Evolutionary conservation across 2,113 vertebrate species (phyloP), one percentile per base, ranked within the genome.

Genomic region (Seriola dumerili): DNA sequence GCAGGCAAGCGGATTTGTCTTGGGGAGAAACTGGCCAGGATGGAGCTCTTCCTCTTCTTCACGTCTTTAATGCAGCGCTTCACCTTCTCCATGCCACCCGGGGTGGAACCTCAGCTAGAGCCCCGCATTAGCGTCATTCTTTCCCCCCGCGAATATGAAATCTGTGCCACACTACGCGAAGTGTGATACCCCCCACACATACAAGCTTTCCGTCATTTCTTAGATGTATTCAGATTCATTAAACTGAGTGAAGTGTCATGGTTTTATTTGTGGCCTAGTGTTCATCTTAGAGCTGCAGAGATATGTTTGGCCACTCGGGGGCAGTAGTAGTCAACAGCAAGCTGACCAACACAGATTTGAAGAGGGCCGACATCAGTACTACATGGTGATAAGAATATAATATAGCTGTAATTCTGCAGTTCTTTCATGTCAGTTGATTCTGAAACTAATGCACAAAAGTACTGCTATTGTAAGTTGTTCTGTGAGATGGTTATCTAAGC

Each of bases 21-120:
- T 8, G 96, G 96, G 0, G 96, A 96, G 76, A 44, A 68, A 66
- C 52, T 97, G 92, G 96, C 96, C 19, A 94, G 76, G n/a, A 40
- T 95, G 0, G 96, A 97, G 76, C 92, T 97, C 40, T 96, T 97
- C 72, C 94, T 97, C 79, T 93, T 96, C 89, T 95, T 96, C 90
- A 94, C 94, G 0, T 82, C 91, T 65, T 92, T 96, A 64, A 61
- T 96, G 72, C 91, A 93, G 86, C 68, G 46, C 29, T 92, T 92
- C 67, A 83, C 78, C 50, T 90, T 92, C 81, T 88, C 72, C 48
- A 59, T 85, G 1, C 94, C 94, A 0, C 48, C 48, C 0, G 87
- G 77, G 29, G 91, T 90, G 46, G 80, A 78, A 0, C 59, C 94
- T 40, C 88, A 1, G 50, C 1, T 91, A 9, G 17, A 93, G 2